A percentile compares a stretch with the other conserved stretches of the same genome.
Evolutionary conservation across 2,797 vertebrate species (phyloP).

Genomic region (Oophaga sylvatica): DNA sequence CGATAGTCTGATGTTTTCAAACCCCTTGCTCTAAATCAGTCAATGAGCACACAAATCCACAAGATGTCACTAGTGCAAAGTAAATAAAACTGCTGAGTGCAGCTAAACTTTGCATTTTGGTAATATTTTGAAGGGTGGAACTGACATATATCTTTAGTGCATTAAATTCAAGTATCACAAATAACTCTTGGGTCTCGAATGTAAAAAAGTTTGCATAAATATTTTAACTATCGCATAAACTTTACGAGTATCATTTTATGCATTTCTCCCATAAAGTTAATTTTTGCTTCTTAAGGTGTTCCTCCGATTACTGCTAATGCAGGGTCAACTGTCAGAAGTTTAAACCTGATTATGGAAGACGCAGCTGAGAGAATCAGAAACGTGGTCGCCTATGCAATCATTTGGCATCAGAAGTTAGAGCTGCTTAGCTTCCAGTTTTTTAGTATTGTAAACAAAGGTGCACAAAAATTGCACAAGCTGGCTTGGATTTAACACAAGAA

Average conservation of each 20-base stretch:
- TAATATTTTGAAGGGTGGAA: constrained; percentile 64
- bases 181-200: not conserved
- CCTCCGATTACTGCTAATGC: not conserved
- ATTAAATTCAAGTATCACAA: not conserved
- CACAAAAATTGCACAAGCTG: too few species aligned
- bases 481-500: too few species aligned
- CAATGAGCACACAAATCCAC: constrained; percentile 70
- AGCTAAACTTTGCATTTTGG: constrained; percentile 7
- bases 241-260: not conserved
- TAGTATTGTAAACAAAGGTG: too few species aligned
- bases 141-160: not conserved
- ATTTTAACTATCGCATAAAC: not conserved
- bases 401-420: not conserved
- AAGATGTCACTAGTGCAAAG: constrained; percentile 65
- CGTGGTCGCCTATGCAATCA: not conserved
- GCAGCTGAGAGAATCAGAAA: not conserved
- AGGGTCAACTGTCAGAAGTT: not conserved
- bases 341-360: not conserved
- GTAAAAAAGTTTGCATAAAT: not conserved
- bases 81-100: constrained; percentile 69
- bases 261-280: not conserved
- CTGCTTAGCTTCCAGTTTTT: not conserved
- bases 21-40: constrained; percentile 60
- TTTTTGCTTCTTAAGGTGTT: not conserved
- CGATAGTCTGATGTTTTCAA: constrained; percentile 12